A percentile compares a stretch with the other conserved stretches of the same genome.
phyloP scores from a whole-genome alignment of 2,888 invertebrate species.

The Oxystoma pomonae region DNA sequence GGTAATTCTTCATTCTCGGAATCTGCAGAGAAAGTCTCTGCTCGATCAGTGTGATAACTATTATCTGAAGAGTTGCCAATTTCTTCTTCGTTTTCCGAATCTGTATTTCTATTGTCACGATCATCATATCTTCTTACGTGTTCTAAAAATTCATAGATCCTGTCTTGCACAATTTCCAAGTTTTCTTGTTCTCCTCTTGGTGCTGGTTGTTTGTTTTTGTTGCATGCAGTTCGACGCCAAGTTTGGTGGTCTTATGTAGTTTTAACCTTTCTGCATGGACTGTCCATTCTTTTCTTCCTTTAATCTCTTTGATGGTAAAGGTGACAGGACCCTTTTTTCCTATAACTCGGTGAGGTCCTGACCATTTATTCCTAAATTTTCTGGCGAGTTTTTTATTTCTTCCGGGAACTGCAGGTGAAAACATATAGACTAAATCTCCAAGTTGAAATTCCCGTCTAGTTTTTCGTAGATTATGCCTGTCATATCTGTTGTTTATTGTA shows the following conservation, averaged over 20 bases:
- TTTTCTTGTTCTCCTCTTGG: not conserved
- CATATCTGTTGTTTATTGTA: not conserved
- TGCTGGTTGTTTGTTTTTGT: not conserved
- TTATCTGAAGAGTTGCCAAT: not conserved
- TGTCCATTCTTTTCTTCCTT: not conserved
- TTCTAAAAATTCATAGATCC: not conserved
- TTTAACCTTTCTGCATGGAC: not conserved
- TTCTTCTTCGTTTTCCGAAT: not conserved
- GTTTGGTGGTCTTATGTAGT: not conserved
- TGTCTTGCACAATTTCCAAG: not conserved
- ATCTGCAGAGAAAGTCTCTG: too few species aligned
- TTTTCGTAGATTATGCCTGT: constrained; percentile 1
- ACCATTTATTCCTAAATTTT: not conserved
- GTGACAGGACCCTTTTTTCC: not conserved
- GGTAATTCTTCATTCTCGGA: too few species aligned
- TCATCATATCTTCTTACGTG: not conserved
- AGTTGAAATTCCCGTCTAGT: constrained; percentile 3
- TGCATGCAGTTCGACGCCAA: too few species aligned
- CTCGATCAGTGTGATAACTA: not conserved
- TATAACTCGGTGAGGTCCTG: not conserved
- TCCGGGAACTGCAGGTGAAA: not conserved
- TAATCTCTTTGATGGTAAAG: not conserved
- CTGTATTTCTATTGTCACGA: too few species aligned
- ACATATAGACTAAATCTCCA: constrained; percentile 11
- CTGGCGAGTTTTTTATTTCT: not conserved